Conservation (phyloP, 2,113 vertebrate species). For the Pantherophis guttatus region DNA sequence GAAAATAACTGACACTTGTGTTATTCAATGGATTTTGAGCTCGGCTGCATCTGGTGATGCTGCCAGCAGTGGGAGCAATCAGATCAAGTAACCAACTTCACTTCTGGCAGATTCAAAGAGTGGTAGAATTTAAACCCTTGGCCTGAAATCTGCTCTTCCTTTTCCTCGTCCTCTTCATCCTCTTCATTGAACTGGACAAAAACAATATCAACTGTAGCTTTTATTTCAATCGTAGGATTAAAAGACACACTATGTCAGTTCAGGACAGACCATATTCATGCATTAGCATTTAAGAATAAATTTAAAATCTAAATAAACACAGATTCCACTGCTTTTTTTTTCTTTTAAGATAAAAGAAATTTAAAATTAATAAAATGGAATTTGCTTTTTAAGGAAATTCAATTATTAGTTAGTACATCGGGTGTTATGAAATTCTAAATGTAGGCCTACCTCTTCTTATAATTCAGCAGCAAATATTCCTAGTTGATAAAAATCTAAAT, state of each 20-base stretch:
- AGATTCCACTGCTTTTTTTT: slow-evolving; percentile 49
- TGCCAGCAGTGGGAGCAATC: slow-evolving; percentile 1
- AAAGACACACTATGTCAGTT: slow-evolving; percentile 17
- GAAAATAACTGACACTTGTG: neutral
- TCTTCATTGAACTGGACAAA: slow-evolving; percentile 36
- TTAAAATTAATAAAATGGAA: slow-evolving; percentile 45
- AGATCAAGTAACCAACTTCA: slow-evolving; percentile 19
- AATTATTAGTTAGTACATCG: neutral
- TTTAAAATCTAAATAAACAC: slow-evolving; percentile 60
- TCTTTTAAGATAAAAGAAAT: slow-evolving; percentile 33
- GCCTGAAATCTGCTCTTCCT: slow-evolving; percentile 34
- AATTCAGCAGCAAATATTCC: slow-evolving; percentile 12
- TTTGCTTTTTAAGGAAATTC: slow-evolving; percentile 15
- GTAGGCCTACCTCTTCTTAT: slow-evolving; percentile 11
- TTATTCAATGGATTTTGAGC: neutral
- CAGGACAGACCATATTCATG: slow-evolving; percentile 49
- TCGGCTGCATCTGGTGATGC: slow-evolving; percentile 7
- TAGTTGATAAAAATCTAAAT: slow-evolving; percentile 8
- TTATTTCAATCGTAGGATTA: slow-evolving; percentile 44
- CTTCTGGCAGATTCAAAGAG: slow-evolving; percentile 16
- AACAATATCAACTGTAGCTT: slow-evolving; percentile 45
- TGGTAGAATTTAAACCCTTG: slow-evolving; percentile 1
- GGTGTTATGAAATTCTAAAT: neutral
- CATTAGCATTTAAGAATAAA: slow-evolving; percentile 51
- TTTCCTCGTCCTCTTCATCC: neutral